Percentiles rank a stretch among this genome's conserved stretches.
phyloP scores from a whole-genome alignment of 2,113 vertebrate species.

The Tachuris rubrigastra region DNA sequence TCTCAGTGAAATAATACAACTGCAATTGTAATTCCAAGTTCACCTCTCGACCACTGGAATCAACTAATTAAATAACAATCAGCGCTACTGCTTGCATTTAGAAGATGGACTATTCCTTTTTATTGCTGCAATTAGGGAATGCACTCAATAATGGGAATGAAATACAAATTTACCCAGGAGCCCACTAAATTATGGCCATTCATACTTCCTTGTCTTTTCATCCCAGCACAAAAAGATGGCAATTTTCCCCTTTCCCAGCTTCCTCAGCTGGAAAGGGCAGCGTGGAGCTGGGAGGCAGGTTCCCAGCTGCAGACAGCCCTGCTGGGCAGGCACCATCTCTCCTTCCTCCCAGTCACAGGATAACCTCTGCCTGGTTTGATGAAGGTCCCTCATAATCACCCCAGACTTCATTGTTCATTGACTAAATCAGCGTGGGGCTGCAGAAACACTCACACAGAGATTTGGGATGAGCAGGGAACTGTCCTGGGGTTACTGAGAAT shows the following conservation, averaged over 20 bases:
- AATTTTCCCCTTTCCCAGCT: background rate
- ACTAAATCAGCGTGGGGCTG: background rate
- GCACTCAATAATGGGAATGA: slow-evolving; percentile 74
- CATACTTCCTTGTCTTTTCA: slow-evolving; percentile 65
- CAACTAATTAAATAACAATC: slow-evolving; percentile 81
- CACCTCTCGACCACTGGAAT: slow-evolving; percentile 75
- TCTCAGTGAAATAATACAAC: slow-evolving; percentile 71
- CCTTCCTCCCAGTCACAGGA: background rate
- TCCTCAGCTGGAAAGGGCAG: background rate
- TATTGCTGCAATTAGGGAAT: slow-evolving; percentile 76
- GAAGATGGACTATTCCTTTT: slow-evolving; percentile 74
- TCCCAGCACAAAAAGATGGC: background rate
- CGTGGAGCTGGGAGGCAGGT: background rate
- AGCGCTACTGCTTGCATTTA: slow-evolving; percentile 57
- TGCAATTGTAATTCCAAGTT: slow-evolving; percentile 74
- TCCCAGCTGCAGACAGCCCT: background rate
- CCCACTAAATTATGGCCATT: slow-evolving; percentile 73
- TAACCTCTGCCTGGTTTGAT: background rate
- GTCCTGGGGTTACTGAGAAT: background rate
- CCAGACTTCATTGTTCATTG: background rate
- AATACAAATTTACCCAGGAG: slow-evolving; percentile 76
- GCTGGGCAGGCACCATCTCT: background rate
- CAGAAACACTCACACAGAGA: background rate
- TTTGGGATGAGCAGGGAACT: background rate
- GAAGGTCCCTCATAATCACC: background rate